These are phyloP conservation scores for Monarcha castaneiventris DNA, from an alignment of 2,113 vertebrate species.

Conservation along the genomic window DNA sequence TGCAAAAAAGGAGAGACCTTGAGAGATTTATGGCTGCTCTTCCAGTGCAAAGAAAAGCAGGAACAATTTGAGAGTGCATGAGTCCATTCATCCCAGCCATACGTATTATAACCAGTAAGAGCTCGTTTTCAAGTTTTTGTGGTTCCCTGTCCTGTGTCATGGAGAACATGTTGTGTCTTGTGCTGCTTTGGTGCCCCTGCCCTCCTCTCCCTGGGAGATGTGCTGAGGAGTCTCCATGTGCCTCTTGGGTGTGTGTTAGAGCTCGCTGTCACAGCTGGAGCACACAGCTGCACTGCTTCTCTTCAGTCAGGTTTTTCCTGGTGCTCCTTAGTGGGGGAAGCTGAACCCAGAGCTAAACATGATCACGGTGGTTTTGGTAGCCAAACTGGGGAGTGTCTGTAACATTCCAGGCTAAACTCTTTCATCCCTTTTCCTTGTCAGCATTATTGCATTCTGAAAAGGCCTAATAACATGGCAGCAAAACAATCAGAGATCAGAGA, in stretches of 20 bases:
- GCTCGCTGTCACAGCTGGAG: accelerated
- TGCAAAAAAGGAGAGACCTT: background rate
- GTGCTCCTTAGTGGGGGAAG: background rate
- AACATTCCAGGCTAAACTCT: background rate
- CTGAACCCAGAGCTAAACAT: background rate
- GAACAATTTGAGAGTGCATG: background rate
- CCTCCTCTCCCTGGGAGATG: background rate
- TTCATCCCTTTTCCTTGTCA: background rate
- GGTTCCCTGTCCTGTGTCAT: background rate
- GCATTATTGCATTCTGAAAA: background rate
- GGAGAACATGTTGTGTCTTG: background rate
- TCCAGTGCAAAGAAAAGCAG: background rate
- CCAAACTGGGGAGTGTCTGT: background rate
- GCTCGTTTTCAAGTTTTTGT: accelerated
- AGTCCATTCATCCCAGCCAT: background rate
- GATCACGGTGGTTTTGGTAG: background rate
- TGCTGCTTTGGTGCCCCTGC: background rate
- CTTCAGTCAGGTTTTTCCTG: background rate
- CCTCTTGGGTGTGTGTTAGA: background rate
- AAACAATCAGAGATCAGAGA: background rate
- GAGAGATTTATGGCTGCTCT: background rate
- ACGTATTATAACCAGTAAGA: background rate
- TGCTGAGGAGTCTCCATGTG: background rate
- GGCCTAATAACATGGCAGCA: background rate
- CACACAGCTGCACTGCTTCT: background rate